Conservation (phyloP, 2,113 vertebrate species). For the Salminus brasiliensis region DNA sequence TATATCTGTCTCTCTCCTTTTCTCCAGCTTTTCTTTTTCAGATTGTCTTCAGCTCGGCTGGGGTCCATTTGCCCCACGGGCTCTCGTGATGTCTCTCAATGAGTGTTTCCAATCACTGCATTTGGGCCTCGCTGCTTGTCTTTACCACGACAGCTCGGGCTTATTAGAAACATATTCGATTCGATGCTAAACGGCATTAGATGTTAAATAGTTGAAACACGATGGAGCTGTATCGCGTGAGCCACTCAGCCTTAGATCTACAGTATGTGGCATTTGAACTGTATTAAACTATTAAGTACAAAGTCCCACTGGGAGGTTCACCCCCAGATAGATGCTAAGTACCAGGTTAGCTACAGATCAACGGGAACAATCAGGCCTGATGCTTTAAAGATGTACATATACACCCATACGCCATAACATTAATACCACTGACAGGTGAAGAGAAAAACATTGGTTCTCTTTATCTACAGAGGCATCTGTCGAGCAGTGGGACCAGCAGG, state of each 20-base stretch:
- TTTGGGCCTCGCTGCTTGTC: slow-evolving; percentile 31
- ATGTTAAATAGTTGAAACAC: slow-evolving; percentile 48
- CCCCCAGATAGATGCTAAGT: slow-evolving; percentile 5
- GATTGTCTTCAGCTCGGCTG: slow-evolving; percentile 14
- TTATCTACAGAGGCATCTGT: too few relatives aligned
- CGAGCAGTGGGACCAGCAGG: too few relatives aligned
- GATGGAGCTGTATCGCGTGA: slow-evolving; percentile 47
- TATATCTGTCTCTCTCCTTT: slow-evolving; percentile 14
- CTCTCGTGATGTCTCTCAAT: slow-evolving; percentile 38
- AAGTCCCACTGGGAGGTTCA: slow-evolving; percentile 27
- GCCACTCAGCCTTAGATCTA: slow-evolving; percentile 46
- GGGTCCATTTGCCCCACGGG: slow-evolving; percentile 20
- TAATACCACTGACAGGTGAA: too few relatives aligned
- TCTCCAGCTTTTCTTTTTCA: neutral
- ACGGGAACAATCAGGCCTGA: slow-evolving; percentile 16
- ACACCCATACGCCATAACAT: too few relatives aligned
- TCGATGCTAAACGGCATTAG: slow-evolving; percentile 59
- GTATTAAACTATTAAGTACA: slow-evolving; percentile 53
- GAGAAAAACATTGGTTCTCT: too few relatives aligned
- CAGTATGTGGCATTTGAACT: slow-evolving; percentile 54
- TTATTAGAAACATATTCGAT: slow-evolving; percentile 65
- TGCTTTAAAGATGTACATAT: slow-evolving; percentile 25
- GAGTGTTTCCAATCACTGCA: slow-evolving; percentile 40
- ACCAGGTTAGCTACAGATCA: slow-evolving; percentile 30
- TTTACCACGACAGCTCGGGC: slow-evolving; percentile 50